phyloP scores from a whole-genome alignment of 2,113 vertebrate genomes.

The Forbesichthys agassizii region DNA sequence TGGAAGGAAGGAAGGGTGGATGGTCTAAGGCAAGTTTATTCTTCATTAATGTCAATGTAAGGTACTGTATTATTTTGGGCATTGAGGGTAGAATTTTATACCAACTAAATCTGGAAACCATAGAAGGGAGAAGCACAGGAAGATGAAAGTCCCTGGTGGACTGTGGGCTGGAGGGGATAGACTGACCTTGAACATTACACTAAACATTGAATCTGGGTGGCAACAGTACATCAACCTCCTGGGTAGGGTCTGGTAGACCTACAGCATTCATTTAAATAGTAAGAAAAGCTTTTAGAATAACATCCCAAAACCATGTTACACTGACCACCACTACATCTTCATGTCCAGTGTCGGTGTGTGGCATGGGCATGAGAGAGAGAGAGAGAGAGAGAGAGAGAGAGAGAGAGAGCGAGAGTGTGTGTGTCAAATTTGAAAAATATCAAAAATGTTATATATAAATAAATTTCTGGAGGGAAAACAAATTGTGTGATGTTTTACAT shows the following conservation, averaged over 20 bases:
- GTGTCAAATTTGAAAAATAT: no score
- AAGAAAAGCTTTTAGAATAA: background rate
- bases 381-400: background rate
- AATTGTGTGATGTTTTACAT: conserved; percentile 17
- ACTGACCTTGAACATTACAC: background rate
- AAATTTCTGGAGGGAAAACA: conserved; percentile 1
- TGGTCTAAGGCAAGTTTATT: no score
- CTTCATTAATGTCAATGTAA: no score
- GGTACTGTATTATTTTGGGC: no score
- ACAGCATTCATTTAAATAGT: background rate
- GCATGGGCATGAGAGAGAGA: conserved; percentile 4
- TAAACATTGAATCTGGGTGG: background rate
- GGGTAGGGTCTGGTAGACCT: background rate
- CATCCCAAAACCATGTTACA: background rate
- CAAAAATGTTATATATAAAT: background rate
- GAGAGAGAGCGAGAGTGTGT: background rate
- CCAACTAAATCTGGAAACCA: no score
- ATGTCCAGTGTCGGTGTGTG: conserved; percentile 9
- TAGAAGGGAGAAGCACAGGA: background rate
- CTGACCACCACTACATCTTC: background rate
- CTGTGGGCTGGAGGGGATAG: conserved; percentile 2
- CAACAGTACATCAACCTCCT: background rate
- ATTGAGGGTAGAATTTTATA: no score
- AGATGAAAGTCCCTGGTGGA: no score
- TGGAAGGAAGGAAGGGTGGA: no score